Percentiles rank a stretch among this genome's conserved stretches.
Conservation (phyloP, 2,888 invertebrate genomes). For the Pristionchus exspectatus region DNA sequence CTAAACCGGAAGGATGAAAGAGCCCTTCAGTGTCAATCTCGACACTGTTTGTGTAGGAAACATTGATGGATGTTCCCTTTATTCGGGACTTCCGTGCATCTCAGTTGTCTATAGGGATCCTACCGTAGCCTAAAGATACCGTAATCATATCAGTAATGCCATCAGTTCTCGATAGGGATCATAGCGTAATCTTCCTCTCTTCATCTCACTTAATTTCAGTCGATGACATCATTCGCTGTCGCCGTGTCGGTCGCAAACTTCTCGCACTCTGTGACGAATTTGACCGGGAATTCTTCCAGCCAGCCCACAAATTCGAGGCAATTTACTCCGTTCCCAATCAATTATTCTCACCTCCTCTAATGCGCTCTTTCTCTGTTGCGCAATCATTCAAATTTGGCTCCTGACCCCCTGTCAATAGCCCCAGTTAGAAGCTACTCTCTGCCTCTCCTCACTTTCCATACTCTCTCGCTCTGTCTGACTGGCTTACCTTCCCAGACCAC, state of each 20-base stretch:
- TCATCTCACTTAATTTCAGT: background rate
- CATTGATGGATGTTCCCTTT: background rate
- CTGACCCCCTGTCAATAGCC: background rate
- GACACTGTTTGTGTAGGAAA: slow-evolving; percentile 15
- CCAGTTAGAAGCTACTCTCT: background rate
- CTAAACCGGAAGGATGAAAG: slow-evolving; percentile 51
- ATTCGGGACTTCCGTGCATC: background rate
- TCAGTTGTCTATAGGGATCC: background rate
- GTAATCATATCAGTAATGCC: background rate
- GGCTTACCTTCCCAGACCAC: background rate
- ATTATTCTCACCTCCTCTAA: slow-evolving; percentile 50
- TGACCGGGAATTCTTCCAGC: slow-evolving; percentile 38
- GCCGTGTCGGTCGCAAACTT: background rate
- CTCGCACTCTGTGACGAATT: background rate
- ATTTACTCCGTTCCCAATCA: slow-evolving; percentile 48
- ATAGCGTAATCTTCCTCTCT: background rate
- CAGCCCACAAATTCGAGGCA: background rate
- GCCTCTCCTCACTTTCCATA: background rate
- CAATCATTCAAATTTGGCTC: slow-evolving; percentile 53
- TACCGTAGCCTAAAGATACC: background rate
- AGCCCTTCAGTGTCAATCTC: background rate
- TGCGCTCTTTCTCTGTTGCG: slow-evolving; percentile 22
- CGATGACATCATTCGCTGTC: background rate
- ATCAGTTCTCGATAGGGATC: background rate
- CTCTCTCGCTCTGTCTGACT: background rate